Percentiles rank a stretch among this genome's conserved stretches.
These are phyloP conservation scores for Nasonia vitripennis DNA, from an alignment of 1,140 invertebrate genomes.

Conservation along the genomic window DNA sequence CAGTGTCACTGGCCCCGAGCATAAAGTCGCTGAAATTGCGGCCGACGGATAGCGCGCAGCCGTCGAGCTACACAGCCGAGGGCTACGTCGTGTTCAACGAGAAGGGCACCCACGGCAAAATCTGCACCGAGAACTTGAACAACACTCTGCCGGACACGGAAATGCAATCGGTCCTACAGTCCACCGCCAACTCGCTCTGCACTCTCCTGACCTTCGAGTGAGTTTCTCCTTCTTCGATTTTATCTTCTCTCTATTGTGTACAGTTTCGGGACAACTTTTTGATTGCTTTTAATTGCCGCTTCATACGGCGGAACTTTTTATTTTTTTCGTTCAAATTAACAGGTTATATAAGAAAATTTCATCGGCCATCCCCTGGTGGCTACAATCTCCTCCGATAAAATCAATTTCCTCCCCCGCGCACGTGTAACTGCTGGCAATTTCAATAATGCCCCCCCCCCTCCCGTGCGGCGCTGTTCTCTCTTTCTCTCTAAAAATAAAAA, in stretches of 20 bases:
- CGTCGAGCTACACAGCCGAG: conserved; percentile 80
- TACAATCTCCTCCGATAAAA: neutral
- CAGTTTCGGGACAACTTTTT: no score
- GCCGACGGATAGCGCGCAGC: conserved; percentile 78
- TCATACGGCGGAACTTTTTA: no score
- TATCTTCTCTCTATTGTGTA: neutral
- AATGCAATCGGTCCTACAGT: conserved; percentile 77
- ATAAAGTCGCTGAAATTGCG: conserved; percentile 77
- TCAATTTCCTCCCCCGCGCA: neutral
- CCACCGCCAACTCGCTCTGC: conserved; percentile 85
- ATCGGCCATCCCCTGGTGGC: neutral
- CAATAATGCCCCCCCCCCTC: neutral
- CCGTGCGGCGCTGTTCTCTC: neutral
- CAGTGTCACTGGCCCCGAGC: conserved; percentile 85
- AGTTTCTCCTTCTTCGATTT: conserved; percentile 55
- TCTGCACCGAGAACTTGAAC: conserved; percentile 86
- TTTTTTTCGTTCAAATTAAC: neutral
- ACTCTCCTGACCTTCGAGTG: conserved; percentile 85
- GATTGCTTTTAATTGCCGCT: no score
- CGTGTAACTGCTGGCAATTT: neutral
- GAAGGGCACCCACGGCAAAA: conserved; percentile 85
- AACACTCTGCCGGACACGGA: conserved; percentile 74
- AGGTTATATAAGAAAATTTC: neutral
- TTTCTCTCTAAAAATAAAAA: neutral
- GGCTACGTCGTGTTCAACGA: conserved; percentile 90